A percentile compares a stretch with the other conserved stretches of the same genome.
Evolutionary conservation across 1,140 invertebrate genomes (phyloP).

Genomic region (Mercenaria mercenaria): DNA sequence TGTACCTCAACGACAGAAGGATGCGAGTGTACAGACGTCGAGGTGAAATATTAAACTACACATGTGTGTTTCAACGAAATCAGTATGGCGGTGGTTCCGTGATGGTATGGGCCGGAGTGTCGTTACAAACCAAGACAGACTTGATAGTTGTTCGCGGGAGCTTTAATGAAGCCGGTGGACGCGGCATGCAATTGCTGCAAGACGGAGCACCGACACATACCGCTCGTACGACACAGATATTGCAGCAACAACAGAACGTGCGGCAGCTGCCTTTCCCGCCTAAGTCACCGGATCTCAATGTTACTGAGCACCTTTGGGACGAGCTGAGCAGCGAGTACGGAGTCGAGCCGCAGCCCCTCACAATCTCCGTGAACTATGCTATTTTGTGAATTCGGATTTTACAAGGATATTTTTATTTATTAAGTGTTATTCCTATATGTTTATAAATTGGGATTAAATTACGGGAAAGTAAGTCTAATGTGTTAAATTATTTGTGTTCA

Average conservation of each 20-base stretch:
- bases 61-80: background rate
- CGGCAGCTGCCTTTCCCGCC: too few species aligned
- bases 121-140: too few species aligned
- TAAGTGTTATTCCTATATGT: background rate
- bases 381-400: conserved; percentile 36
- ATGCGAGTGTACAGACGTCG: conserved; percentile 22
- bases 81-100: too few species aligned
- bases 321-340: conserved; percentile 20
- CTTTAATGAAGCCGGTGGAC: background rate
- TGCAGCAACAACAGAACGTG: background rate
- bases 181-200: too few species aligned
- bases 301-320: too few species aligned
- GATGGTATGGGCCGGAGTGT: too few species aligned
- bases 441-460: too few species aligned
- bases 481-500: too few species aligned
- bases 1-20: background rate
- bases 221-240: background rate
- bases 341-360: background rate
- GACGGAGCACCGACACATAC: background rate
- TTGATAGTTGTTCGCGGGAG: background rate
- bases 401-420: background rate
- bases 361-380: conserved; percentile 26
- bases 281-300: too few species aligned
- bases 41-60: background rate
- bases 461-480: too few species aligned